phyloP scores from a whole-genome alignment of 1,140 invertebrate genomes.

The Ridgeia piscesae region DNA sequence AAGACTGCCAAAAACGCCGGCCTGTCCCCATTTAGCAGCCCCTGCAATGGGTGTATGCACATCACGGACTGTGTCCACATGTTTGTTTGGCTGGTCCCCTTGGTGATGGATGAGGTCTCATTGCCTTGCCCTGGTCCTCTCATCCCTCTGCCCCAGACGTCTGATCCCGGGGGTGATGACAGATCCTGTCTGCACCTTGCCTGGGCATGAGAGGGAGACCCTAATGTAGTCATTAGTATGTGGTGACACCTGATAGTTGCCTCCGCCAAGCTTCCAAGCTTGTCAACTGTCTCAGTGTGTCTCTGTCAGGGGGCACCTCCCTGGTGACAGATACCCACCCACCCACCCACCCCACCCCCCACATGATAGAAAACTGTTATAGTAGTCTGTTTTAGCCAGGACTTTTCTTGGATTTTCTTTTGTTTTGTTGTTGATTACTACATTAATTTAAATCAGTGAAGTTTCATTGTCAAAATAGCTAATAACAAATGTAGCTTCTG shows the following conservation, averaged over 20 bases:
- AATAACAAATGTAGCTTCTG: no score
- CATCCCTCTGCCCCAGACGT: background rate
- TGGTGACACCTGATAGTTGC: background rate
- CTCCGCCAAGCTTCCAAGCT: background rate
- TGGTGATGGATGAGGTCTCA: background rate
- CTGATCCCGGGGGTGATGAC: background rate
- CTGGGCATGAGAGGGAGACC: background rate
- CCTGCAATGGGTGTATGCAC: no score
- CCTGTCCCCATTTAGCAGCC: no score
- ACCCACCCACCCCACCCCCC: no score
- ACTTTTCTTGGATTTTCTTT: background rate
- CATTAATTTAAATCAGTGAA: no score
- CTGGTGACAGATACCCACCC: background rate
- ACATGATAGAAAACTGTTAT: background rate
- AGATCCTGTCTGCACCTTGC: background rate
- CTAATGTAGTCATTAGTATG: background rate
- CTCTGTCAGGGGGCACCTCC: background rate
- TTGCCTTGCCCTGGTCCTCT: background rate
- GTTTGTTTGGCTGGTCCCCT: no score
- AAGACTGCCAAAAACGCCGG: no score
- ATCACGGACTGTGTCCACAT: no score
- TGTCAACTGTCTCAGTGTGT: background rate
- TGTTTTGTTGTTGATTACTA: background rate
- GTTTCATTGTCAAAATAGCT: no score
- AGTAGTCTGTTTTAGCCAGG: background rate